Evolutionary conservation across 2,888 invertebrate genomes (phyloP).

Genomic region (Lissocephala sabroskyi): DNA sequence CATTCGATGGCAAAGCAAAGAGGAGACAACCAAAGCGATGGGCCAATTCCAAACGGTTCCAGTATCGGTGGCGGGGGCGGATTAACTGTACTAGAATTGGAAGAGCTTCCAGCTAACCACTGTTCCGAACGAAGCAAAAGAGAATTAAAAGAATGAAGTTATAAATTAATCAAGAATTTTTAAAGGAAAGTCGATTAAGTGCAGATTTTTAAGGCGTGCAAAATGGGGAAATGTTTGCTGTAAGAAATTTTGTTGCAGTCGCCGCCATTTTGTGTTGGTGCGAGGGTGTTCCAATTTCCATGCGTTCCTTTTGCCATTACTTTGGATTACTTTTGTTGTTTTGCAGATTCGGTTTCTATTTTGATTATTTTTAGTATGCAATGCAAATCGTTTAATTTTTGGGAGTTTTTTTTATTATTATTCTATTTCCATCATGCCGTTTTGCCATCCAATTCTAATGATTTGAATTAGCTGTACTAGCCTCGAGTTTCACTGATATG

Average conservation of each 20-base stretch:
- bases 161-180: constrained; percentile 13
- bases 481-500: constrained; percentile 7
- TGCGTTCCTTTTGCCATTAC: constrained; percentile 47
- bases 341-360: constrained; percentile 6
- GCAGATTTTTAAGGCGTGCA: constrained; percentile 1
- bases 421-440: constrained; percentile 32
- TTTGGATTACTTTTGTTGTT: constrained; percentile 23
- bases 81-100: constrained; percentile 54
- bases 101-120: constrained; percentile 71
- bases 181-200: not conserved
- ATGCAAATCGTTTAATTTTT: constrained; percentile 11
- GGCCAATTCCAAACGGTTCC: constrained; percentile 46
- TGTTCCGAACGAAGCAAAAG: constrained; percentile 32
- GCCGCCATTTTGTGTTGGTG: constrained; percentile 19
- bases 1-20: constrained; percentile 49
- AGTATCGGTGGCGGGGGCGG: constrained; percentile 11
- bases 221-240: constrained; percentile 2
- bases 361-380: constrained; percentile 42
- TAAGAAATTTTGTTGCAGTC: constrained; percentile 13
- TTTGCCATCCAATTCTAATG: constrained; percentile 10
- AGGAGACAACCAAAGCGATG: constrained; percentile 22
- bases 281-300: constrained; percentile 47
- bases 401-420: constrained; percentile 26
- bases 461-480: too few species aligned
- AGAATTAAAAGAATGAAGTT: constrained; percentile 18